These are phyloP conservation scores for Lepidocolaptes lacrymiger DNA, from an alignment of 2,797 vertebrate species.

Conservation along the genomic window DNA sequence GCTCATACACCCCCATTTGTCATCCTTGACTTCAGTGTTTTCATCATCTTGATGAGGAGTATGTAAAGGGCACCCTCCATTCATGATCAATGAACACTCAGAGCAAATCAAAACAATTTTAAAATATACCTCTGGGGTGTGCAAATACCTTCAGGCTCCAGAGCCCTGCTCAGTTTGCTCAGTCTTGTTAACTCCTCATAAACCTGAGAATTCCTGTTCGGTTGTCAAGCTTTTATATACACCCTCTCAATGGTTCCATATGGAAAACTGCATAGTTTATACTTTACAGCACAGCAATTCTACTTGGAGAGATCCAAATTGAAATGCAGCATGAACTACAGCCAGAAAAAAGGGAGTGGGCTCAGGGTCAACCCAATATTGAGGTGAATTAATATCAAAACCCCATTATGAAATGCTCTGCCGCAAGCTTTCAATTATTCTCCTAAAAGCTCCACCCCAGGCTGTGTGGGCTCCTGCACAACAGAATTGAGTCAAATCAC, in stretches of 20 bases:
- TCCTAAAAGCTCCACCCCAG: neutral
- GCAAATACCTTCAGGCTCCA: neutral
- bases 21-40: neutral
- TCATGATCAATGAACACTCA: neutral
- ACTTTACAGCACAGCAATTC: neutral
- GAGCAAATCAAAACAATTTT: neutral
- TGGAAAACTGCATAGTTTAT: neutral
- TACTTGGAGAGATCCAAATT: neutral
- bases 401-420: neutral
- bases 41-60: neutral
- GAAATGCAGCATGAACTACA: neutral
- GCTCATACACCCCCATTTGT: neutral
- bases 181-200: neutral
- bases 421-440: neutral
- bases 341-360: neutral
- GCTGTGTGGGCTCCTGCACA: neutral
- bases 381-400: slow-evolving; percentile 10
- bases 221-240: neutral
- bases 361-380: neutral
- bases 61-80: neutral
- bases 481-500: neutral
- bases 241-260: neutral
- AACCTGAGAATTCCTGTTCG: neutral
- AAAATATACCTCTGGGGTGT: neutral
- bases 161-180: neutral